A percentile compares a stretch with the other conserved stretches of the same genome.
Evolutionary conservation across 2,797 vertebrate genomes (phyloP).

Genomic region (Semotilus atromaculatus): DNA sequence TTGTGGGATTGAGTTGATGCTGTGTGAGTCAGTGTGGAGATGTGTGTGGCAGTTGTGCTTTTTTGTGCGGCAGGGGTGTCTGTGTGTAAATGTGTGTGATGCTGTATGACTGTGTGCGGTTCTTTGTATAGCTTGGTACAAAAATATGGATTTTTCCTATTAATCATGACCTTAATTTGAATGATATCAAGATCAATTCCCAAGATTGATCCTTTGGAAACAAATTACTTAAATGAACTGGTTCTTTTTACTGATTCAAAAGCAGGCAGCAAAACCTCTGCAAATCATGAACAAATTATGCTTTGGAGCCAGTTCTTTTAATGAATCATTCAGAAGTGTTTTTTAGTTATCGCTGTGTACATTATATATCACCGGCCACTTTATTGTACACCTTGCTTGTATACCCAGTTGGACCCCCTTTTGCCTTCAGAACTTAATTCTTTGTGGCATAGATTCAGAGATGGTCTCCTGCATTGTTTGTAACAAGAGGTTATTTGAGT

Average conservation of each 20-base stretch:
- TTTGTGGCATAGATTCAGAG: not conserved
- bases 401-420: not conserved
- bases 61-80: not conserved
- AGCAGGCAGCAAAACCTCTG: too few species aligned
- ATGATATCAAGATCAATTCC: not conserved
- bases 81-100: constrained; percentile 22
- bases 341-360: not conserved
- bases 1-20: constrained; percentile 42
- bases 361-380: not conserved
- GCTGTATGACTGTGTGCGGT: not conserved
- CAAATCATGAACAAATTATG: not conserved
- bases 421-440: not conserved
- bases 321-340: not conserved
- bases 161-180: not conserved
- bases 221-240: not conserved
- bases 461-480: not conserved
- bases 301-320: not conserved
- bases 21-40: constrained; percentile 32
- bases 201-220: not conserved
- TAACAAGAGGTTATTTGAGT: not conserved
- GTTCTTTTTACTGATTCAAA: not conserved
- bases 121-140: not conserved
- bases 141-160: not conserved
- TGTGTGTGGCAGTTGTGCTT: constrained; percentile 26
- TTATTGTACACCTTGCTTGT: not conserved